Evolutionary conservation across 2,888 invertebrate genomes (phyloP), one percentile per base, ranked within the genome.

Genomic region (Synanthedon formicaeformis): DNA sequence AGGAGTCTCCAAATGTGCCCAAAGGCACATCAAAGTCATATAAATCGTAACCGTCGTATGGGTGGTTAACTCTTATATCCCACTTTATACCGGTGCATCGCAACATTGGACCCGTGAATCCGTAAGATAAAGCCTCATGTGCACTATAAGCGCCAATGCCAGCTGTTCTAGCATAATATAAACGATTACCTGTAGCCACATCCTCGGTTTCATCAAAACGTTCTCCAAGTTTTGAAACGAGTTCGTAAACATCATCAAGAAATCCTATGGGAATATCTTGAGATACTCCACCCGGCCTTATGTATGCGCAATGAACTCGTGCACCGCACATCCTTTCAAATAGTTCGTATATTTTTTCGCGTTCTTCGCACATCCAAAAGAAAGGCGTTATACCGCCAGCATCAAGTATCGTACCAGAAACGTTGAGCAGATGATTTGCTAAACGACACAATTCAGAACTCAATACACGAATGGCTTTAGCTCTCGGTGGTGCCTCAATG

Each of bases 331-430:
- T 91, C 57, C 96, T 88, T 73, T 97, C 96, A 67, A 92, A 94
- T 60, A 95, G 90, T 75, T 97, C 96, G 78, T 93, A 92, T 57
- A 96, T 77, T 80, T 96, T 96, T 78, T 96, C 96, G 51, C 95
- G 88, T 77, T 95, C 96, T 78, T 96, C 96, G 73, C 95, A 96
- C 69, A 95, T 88, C 96, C 96, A 97, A 77, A 97, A 96, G 67
- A 96, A 92, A 1, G 96, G 96, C 1, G 96, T 95, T 60, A 97
- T 92, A 4, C 93, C 96, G 18, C 96, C 96, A 18, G 94, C 90
- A 69, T 97, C 96, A 13, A 97, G 82, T 18, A 93, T 89, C 56
- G 94, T 92, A 0, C 93, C 91, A 0, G 92, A 91, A 49, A 94
- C 75, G 52, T 92, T 93, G 80, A 96, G 89, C 52, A 93, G 82